These are phyloP conservation scores for Drosophila pseudotalamancana DNA, from an alignment of 2,888 invertebrate genomes.

Conservation along the genomic window DNA sequence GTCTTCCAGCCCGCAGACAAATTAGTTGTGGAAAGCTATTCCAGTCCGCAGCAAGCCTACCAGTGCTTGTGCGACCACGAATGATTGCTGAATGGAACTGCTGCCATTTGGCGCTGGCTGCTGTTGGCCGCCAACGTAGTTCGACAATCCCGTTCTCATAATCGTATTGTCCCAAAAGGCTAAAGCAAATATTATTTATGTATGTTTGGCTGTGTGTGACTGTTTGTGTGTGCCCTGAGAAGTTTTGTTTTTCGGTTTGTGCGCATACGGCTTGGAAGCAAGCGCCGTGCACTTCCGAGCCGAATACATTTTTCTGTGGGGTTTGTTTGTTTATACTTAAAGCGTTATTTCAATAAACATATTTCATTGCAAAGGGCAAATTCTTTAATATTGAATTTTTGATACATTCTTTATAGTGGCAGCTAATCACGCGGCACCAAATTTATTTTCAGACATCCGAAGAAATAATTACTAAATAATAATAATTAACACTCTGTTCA, in stretches of 20 bases:
- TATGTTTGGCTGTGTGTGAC: background rate
- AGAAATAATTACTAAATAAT: too few relatives aligned
- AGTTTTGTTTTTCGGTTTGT: conserved; percentile 65
- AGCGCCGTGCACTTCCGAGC: conserved; percentile 57
- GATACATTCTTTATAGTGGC: conserved; percentile 12
- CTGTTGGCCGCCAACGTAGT: conserved; percentile 19
- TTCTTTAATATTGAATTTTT: conserved; percentile 51
- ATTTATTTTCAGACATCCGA: too few relatives aligned
- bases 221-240: conserved; percentile 50
- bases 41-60: background rate
- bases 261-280: conserved; percentile 47
- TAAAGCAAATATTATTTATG: conserved; percentile 71
- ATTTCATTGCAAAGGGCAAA: conserved; percentile 62
- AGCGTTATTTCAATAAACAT: conserved; percentile 70
- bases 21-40: background rate
- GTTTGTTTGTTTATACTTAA: conserved; percentile 69
- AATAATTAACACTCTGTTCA: too few relatives aligned
- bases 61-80: background rate
- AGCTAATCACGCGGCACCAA: background rate
- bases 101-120: conserved; percentile 54
- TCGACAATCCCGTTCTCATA: conserved; percentile 21
- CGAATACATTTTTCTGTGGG: conserved; percentile 43
- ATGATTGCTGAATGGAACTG: conserved; percentile 36
- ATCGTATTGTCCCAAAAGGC: conserved; percentile 53
- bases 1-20: background rate